Conservation (phyloP, 2,113 vertebrate species). For the Heterocephalus glaber region DNA sequence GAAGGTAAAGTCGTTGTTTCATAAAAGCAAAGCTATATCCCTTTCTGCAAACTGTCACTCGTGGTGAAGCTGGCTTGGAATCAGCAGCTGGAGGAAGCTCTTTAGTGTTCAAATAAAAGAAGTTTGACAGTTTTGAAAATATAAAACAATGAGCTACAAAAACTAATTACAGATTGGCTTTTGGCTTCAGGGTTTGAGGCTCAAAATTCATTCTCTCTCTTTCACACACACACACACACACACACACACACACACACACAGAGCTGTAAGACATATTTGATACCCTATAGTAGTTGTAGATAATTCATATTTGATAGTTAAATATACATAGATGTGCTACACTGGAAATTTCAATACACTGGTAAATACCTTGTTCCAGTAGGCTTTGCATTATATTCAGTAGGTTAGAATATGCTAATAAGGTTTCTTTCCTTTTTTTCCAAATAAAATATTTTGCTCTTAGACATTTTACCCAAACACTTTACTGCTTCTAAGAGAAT, state of each 20-base stretch:
- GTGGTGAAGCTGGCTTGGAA: background rate
- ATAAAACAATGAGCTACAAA: background rate
- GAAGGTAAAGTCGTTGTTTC: background rate
- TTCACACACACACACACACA: background rate
- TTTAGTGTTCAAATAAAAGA: background rate
- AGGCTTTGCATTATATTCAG: background rate
- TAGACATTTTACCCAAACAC: background rate
- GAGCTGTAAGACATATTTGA: background rate
- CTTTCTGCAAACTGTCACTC: background rate
- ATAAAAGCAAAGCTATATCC: background rate
- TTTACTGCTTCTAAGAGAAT: background rate
- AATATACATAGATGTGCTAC: background rate
- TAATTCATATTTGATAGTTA: background rate
- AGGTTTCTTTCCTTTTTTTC: background rate
- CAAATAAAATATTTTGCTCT: background rate
- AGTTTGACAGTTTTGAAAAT: conserved; percentile 31
- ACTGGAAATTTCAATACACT: background rate
- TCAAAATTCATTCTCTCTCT: background rate
- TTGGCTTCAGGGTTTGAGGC: background rate
- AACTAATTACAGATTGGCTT: background rate
- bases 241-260: background rate
- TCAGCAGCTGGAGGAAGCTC: background rate
- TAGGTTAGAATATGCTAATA: background rate
- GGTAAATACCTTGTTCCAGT: background rate
- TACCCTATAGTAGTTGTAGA: accelerated